A percentile compares a stretch with the other conserved stretches of the same genome.
phyloP scores from a whole-genome alignment of 2,888 invertebrate genomes.

The Unio pictorum region DNA sequence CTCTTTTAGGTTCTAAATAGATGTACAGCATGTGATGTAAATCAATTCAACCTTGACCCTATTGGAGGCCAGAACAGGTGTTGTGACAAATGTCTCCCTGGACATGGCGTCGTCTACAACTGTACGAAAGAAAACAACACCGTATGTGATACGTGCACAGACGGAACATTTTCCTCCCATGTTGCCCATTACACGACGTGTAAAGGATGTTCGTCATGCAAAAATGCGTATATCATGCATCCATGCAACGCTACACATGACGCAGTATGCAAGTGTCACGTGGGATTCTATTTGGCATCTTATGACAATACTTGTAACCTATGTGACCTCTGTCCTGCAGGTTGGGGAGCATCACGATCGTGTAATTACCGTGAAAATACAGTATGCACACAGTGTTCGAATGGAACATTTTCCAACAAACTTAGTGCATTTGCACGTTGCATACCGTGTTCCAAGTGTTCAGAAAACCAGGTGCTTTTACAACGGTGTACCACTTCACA shows the following conservation, averaged over 20 bases:
- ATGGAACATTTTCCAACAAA: conserved; percentile 62
- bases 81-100: conserved; percentile 56
- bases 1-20: conserved; percentile 3
- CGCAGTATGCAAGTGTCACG: conserved; percentile 61
- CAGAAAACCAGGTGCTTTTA: conserved; percentile 50
- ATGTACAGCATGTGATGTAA: conserved; percentile 13
- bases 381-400: conserved; percentile 56
- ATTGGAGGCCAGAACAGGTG: conserved; percentile 35
- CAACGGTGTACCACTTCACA: conserved; percentile 59
- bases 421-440: conserved; percentile 56
- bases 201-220: conserved; percentile 52
- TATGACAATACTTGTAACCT: conserved; percentile 44
- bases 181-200: conserved; percentile 43
- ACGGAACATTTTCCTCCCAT: conserved; percentile 55
- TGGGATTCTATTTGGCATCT: conserved; percentile 54
- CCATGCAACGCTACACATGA: conserved; percentile 64
- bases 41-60: conserved; percentile 21
- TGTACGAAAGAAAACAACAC: conserved; percentile 54
- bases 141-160: conserved; percentile 49
- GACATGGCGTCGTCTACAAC: conserved; percentile 45
- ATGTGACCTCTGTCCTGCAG: conserved; percentile 60
- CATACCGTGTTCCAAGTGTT: conserved; percentile 57
- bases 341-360: conserved; percentile 51
- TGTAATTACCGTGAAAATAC: conserved; percentile 58
- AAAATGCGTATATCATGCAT: conserved; percentile 41